A percentile compares a stretch with the other conserved stretches of the same genome.
phyloP scores from a whole-genome alignment of 1,140 invertebrate genomes.

The Carcinoscorpius rotundicauda region DNA sequence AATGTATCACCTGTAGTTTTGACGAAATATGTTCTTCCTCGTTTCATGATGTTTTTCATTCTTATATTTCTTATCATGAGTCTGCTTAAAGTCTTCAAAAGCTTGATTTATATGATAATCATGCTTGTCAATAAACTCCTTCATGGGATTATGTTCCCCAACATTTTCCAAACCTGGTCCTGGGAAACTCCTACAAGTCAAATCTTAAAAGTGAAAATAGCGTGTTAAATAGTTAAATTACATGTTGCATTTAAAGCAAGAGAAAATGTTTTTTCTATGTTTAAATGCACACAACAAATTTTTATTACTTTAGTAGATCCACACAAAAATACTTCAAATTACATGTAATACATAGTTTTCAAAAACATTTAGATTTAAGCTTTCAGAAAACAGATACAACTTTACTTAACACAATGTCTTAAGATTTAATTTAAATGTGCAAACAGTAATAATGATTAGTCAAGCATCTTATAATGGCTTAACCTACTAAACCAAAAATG shows the following conservation, averaged over 20 bases:
- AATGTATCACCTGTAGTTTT: constrained; percentile 67
- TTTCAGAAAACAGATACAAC: too few relatives aligned
- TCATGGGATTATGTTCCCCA: constrained; percentile 63
- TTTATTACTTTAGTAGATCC: too few relatives aligned
- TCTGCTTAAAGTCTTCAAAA: constrained; percentile 61
- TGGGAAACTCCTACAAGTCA: constrained; percentile 67
- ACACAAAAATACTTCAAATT: too few relatives aligned
- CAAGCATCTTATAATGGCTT: too few relatives aligned
- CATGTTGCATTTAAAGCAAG: neutral
- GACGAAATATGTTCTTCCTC: constrained; percentile 67
- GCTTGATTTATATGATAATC: constrained; percentile 59
- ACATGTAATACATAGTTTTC: too few relatives aligned
- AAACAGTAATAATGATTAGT: too few relatives aligned
- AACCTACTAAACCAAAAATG: too few relatives aligned
- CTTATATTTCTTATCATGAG: constrained; percentile 57
- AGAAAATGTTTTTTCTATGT: neutral
- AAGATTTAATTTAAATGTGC: too few relatives aligned
- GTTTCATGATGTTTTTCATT: constrained; percentile 49
- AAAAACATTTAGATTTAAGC: too few relatives aligned
- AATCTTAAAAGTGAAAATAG: constrained; percentile 37
- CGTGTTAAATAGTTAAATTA: neutral
- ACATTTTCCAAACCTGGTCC: constrained; percentile 65
- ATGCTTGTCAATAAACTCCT: constrained; percentile 64
- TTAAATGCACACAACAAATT: neutral
- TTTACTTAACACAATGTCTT: too few relatives aligned